These are phyloP conservation scores for Sebastes nivosus DNA, from an alignment of 2,797 vertebrate genomes.

Conservation along the genomic window DNA sequence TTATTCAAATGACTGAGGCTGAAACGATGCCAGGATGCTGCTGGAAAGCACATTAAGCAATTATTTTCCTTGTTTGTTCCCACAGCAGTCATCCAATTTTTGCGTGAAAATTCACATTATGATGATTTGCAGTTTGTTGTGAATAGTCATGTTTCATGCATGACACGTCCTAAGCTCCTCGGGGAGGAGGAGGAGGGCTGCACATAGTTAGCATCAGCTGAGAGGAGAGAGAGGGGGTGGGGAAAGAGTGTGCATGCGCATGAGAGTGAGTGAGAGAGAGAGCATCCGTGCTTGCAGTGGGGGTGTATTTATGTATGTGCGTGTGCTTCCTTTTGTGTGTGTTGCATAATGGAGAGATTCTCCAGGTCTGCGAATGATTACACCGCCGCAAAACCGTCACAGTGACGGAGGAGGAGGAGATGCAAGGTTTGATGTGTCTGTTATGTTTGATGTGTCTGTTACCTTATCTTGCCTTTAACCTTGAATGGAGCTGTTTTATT, in stretches of 20 bases:
- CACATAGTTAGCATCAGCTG: conserved; percentile 56
- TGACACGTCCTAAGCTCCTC: conserved; percentile 50
- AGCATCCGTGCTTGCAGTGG: conserved; percentile 52
- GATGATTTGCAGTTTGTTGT: neutral
- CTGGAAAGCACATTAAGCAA: neutral
- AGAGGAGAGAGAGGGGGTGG: conserved; percentile 56
- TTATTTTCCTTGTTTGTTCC: neutral
- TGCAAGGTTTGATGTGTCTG: conserved; percentile 56
- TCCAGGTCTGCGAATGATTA: conserved; percentile 53
- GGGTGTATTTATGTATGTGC: conserved; percentile 41
- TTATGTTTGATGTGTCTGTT: conserved; percentile 54
- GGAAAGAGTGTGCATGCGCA: conserved; percentile 38
- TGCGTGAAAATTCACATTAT: neutral
- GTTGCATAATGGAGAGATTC: conserved; percentile 65
- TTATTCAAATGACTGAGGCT: neutral
- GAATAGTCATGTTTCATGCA: conserved; percentile 60
- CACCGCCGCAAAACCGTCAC: conserved; percentile 45
- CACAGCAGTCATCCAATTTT: neutral
- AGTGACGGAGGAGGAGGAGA: conserved; percentile 60
- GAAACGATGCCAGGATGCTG: neutral
- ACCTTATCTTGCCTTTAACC: conserved; percentile 34
- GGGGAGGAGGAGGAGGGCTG: conserved; percentile 35
- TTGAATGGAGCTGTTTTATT: conserved; percentile 23
- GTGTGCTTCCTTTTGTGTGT: conserved; percentile 44
- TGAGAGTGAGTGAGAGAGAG: conserved; percentile 27